Base-by-base conservation (phyloP, 2,113 vertebrate genomes). In the Ictidomys tridecemlineatus region DNA sequence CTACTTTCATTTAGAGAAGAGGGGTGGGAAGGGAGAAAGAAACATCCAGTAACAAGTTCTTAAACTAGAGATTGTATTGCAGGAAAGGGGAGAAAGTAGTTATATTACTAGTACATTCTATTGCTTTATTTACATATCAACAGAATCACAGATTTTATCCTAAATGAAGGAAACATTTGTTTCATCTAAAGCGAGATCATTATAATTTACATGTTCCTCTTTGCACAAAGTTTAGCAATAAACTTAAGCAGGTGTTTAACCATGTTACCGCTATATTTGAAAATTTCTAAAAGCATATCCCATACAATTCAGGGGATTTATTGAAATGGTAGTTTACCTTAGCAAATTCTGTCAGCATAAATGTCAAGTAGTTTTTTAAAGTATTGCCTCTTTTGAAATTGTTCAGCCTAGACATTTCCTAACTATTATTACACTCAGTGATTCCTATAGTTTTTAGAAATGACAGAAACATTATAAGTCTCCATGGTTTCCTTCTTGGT, bases 111-210 rank as follows among this genome's bases (percentile, higher is more conserved):
- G n/a, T 82, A 76, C n/a, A 79, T 73, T 76, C 11, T 77, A 42
- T 83, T 78, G 24, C 18, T 94, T 93, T 74, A 53, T 79, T 93
- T 73, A 76, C 22, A 84, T 93, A 70, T 85, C 28, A 94, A 95
- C 9, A 80, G 8, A 74, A 85, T 76, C 85, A 95, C 53, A 90
- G 30, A 90, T 74, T 91, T 94, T 79, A 90, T 85, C 32, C 32
- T 93, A 85, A 93, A 85, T 85, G 24, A 87, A 97, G 16, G 26
- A 92, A 72, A 42, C 85, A 4, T 85, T 97, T 97, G 12, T 72
- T 94, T 90, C 42, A 53, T 88, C 32, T 80, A 91, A 89, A 90
- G 30, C 93, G 26, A 88, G 11, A 42, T 89, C 7, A 69, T 88
- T 79, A 65, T 73, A 56, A 67, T 95, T 89, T 95, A 76, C 37